Percentiles rank a stretch among this genome's conserved stretches.
These are phyloP conservation scores for Drosophila mimetica DNA, from an alignment of 2,888 invertebrate genomes.

Conservation along the genomic window DNA sequence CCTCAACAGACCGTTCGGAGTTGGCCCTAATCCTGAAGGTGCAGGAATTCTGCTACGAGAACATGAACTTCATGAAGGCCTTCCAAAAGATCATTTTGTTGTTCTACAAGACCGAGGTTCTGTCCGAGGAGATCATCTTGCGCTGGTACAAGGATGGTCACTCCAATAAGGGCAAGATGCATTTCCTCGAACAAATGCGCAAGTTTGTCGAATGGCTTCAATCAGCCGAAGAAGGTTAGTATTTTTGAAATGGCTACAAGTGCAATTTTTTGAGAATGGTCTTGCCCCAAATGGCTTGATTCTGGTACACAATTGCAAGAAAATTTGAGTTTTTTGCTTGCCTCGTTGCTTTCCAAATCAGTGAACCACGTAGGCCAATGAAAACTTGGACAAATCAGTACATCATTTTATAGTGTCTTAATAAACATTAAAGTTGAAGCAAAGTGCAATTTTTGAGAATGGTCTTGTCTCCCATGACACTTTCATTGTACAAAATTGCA, in stretches of 20 bases:
- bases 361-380: conserved; percentile 80
- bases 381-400: conserved; percentile 50
- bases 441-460: conserved; percentile 70
- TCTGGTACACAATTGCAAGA: conserved; percentile 78
- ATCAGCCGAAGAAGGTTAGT: conserved; percentile 94
- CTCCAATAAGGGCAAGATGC: conserved; percentile 97
- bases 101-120: conserved; percentile 97
- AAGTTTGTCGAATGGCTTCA: conserved; percentile 99
- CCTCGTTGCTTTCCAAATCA: conserved; percentile 63
- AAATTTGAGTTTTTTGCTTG: conserved; percentile 81
- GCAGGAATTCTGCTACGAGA: conserved; percentile 99
- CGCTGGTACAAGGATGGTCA: conserved; percentile 98
- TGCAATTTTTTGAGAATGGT: conserved; percentile 70
- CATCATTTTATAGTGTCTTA: neutral
- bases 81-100: conserved; percentile 98
- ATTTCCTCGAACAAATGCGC: conserved; percentile 99
- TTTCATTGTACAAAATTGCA: conserved; percentile 75
- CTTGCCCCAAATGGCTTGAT: conserved; percentile 55
- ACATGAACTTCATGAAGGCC: conserved; percentile 99
- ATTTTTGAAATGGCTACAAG: neutral
- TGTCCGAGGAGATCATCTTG: conserved; percentile 97
- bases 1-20: conserved; percentile 94
- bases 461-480: conserved; percentile 54
- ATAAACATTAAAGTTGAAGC: neutral
- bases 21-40: conserved; percentile 95